Evolutionary conservation across 2,113 vertebrate species (phyloP).

Genomic region (Corythoichthys haematopterus): DNA sequence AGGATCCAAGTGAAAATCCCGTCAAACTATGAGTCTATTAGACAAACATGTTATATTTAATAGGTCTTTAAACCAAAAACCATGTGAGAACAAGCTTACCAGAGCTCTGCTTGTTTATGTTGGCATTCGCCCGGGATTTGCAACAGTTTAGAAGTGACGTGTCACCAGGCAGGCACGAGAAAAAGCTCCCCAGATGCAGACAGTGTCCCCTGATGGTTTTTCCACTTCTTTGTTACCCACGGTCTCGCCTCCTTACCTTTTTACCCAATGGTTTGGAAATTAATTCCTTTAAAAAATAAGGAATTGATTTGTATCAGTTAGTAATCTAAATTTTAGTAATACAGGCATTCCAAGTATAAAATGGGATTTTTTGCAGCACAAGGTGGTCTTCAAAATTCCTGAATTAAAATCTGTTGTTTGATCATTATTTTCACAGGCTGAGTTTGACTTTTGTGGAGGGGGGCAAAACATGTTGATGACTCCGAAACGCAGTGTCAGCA

Average conservation of each 20-base stretch:
- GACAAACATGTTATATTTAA: slow-evolving; percentile 36
- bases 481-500: no score
- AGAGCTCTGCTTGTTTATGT: slow-evolving; percentile 46
- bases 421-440: no score
- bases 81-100: slow-evolving; percentile 30
- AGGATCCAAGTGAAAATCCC: slow-evolving; percentile 32
- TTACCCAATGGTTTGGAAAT: background rate
- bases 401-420: background rate
- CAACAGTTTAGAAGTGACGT: slow-evolving; percentile 53
- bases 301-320: no score
- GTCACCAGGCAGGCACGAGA: background rate
- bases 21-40: slow-evolving; percentile 36
- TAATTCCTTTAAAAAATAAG: no score
- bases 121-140: slow-evolving; percentile 41
- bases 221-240: background rate
- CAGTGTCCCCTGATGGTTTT: background rate
- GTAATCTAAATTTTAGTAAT: background rate
- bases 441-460: no score
- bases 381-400: background rate
- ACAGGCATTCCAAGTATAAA: no score
- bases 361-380: background rate
- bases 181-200: background rate
- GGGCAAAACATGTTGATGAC: no score
- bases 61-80: slow-evolving; percentile 40
- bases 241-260: background rate